Evolutionary conservation across 30 jellyfish, hydroid and myxozoan genomes (phyloP).

Genomic region (Mastigias papua): DNA sequence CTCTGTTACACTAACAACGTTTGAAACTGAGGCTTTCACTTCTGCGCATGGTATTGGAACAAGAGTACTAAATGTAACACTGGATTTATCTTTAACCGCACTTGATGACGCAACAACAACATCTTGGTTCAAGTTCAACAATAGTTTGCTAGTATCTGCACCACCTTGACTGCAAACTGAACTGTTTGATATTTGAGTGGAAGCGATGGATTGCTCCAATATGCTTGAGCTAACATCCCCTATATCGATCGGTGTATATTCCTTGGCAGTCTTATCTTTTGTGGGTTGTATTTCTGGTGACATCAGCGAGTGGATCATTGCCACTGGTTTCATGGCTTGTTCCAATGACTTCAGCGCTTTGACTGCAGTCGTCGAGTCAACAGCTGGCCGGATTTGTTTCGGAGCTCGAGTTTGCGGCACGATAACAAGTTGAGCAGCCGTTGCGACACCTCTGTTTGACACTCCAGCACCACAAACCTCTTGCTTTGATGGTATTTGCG

Average conservation of each 20-base stretch:
- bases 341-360: slow-evolving; percentile 43
- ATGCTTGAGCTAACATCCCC: background rate
- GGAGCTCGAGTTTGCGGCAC: slow-evolving; percentile 47
- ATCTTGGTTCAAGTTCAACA: slow-evolving; percentile 1
- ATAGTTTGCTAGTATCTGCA: background rate
- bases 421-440: slow-evolving; percentile 54
- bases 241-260: background rate
- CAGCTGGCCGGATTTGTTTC: slow-evolving; percentile 52
- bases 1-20: background rate
- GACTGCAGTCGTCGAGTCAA: slow-evolving; percentile 49
- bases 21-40: slow-evolving; percentile 15
- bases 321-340: slow-evolving; percentile 5
- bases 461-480: slow-evolving; percentile 16
- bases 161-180: background rate
- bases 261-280: background rate
- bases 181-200: background rate
- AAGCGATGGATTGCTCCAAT: background rate
- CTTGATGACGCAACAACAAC: background rate
- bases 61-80: slow-evolving; percentile 33
- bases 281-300: background rate
- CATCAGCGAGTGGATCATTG: background rate
- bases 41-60: slow-evolving; percentile 48
- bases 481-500: slow-evolving; percentile 58
- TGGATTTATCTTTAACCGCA: slow-evolving; percentile 23
- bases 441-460: slow-evolving; percentile 54